Base-by-base conservation (phyloP, 2,888 invertebrate genomes). In the Aphodius granarius region DNA sequence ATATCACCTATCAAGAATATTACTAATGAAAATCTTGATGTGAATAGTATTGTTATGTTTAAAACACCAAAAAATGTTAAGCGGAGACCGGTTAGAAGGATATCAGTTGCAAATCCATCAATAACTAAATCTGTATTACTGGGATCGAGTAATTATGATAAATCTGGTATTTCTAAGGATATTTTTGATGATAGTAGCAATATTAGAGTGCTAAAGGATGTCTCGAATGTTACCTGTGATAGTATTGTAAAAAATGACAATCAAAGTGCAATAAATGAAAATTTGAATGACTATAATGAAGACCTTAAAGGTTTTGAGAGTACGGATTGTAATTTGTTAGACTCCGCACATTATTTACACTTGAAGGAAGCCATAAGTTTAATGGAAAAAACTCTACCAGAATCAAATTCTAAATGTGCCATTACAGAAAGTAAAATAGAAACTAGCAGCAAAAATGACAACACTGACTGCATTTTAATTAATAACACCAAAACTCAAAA, bases 1-100 rank as follows among this genome's bases (percentile, higher is more conserved):
- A 71, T 74, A 71, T 74, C 74, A 22, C 74, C 74, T 3, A 74
- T 74, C 5, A 23, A 17, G 5, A 63, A 70, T 3, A 9, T 66
- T 18, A 64, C 5, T 13, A 20, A 20, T 4, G 15, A 15, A 20
- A 66, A 73, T 66, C 0, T 66, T n/a, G 62, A 73, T 22, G 15
- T 17, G 5, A 17, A 71, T 6, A 21, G 3, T 18, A 70, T 64
- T 16, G 71, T 70, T 16, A 21, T 64, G 64, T 63, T 68, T 16
- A 74, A 21, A 71, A 43, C 43, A 43, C 43, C 43, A 0, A 1
- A 43, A 13, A 13, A 9, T 6, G 1, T 1, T 43, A 43, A 43
- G 13, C 43, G 4, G 13, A 43, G 13, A 43, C 43, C 43, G 13
- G 4, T 43, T 43, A 43, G 43, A 3, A 43, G 13, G 43, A 43